A percentile compares a stretch with the other conserved stretches of the same genome.
Conservation (phyloP, 23 tunicate species). For the Halocynthia aurantium region DNA sequence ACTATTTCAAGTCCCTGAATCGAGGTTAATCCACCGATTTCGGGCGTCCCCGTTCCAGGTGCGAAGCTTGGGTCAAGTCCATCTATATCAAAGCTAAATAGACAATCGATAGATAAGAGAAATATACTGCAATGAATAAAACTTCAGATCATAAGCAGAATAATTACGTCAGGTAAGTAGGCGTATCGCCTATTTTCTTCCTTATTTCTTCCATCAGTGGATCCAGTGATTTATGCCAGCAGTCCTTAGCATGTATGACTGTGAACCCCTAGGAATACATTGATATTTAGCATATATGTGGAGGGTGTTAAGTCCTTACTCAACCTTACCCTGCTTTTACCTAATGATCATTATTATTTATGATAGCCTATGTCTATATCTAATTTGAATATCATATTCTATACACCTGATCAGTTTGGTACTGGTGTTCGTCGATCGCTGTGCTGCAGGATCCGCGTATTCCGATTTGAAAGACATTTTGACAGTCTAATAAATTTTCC, state of each 20-base stretch:
- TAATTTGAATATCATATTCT: background rate
- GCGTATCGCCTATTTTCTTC: slow-evolving; percentile 44
- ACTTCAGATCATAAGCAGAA: background rate
- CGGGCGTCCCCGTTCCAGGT: slow-evolving; percentile 84
- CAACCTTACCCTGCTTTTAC: background rate
- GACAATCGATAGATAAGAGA: background rate
- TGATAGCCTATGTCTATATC: no score
- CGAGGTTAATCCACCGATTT: slow-evolving; percentile 77
- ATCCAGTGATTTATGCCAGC: slow-evolving; percentile 68
- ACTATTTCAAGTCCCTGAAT: slow-evolving; percentile 64
- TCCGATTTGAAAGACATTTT: slow-evolving; percentile 68
- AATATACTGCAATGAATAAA: background rate
- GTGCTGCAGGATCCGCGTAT: slow-evolving; percentile 51
- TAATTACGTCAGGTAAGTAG: slow-evolving; percentile 57
- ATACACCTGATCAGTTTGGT: slow-evolving; percentile 39
- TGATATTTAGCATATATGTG: background rate
- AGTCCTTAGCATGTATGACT: slow-evolving; percentile 50
- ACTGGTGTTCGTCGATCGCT: slow-evolving; percentile 26
- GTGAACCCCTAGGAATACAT: slow-evolving; percentile 49
- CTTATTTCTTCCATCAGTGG: slow-evolving; percentile 68
- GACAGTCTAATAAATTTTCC: slow-evolving; percentile 59
- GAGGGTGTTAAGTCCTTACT: background rate
- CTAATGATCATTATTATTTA: background rate
- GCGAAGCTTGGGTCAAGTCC: slow-evolving; percentile 72
- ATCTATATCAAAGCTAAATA: slow-evolving; percentile 69